phyloP scores from a whole-genome alignment of 2,888 invertebrate genomes.

The Drosophila sordidapex region DNA sequence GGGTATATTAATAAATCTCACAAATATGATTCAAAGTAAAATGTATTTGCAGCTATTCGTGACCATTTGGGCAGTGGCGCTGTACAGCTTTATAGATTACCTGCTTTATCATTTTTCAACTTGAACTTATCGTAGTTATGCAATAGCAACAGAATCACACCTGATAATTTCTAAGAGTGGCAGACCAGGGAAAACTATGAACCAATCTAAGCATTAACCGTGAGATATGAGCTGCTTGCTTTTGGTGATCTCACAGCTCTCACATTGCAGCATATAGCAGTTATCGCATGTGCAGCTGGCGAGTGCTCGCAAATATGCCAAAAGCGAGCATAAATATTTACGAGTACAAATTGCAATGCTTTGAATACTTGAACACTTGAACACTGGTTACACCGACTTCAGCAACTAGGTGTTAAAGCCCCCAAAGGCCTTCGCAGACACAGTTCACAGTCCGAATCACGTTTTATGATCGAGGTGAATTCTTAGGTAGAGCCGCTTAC shows the following conservation, averaged over 20 bases:
- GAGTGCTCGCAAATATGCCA: conserved; percentile 45
- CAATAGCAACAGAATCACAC: conserved; percentile 9
- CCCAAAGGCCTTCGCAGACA: conserved; percentile 35
- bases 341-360: conserved; percentile 57
- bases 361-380: conserved; percentile 32
- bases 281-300: conserved; percentile 33
- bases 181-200: background rate
- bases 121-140: conserved; percentile 23
- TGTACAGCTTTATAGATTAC: conserved; percentile 5
- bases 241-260: conserved; percentile 9
- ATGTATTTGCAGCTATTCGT: conserved; percentile 13
- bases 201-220: conserved; percentile 14
- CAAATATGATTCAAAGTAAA: conserved; percentile 12
- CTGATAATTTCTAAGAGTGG: conserved; percentile 22
- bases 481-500: conserved; percentile 41
- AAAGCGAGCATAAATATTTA: conserved; percentile 55
- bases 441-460: conserved; percentile 67
- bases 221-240: conserved; percentile 7
- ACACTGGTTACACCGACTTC: conserved; percentile 34
- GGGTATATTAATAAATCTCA: too few relatives aligned
- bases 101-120: conserved; percentile 32
- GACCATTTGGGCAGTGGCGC: conserved; percentile 25
- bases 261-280: background rate
- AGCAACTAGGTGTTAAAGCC: conserved; percentile 54
- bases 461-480: conserved; percentile 84